phyloP scores from a whole-genome alignment of 2,888 invertebrate genomes.

The Heliconius hortense region DNA sequence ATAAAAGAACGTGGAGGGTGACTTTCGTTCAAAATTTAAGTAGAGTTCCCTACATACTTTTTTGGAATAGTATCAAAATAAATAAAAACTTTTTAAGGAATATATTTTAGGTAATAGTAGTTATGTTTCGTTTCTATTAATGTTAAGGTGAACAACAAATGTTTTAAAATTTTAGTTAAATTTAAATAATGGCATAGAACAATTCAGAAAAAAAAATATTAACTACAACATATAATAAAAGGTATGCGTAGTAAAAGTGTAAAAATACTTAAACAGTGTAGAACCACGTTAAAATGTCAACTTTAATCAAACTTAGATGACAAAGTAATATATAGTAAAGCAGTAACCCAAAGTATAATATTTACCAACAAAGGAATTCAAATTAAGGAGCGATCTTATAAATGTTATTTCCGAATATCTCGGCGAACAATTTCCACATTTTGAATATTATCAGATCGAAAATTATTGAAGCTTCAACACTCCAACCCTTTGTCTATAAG shows the following conservation, averaged over 20 bases:
- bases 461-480: conserved; percentile 35
- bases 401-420: conserved; percentile 24
- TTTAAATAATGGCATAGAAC: background rate
- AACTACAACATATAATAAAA: no score
- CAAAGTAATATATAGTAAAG: background rate
- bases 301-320: background rate
- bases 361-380: conserved; percentile 20
- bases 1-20: background rate
- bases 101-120: background rate
- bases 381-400: conserved; percentile 24
- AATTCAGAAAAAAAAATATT: no score
- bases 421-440: conserved; percentile 19
- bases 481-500: conserved; percentile 32
- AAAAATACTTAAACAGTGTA: no score
- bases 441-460: conserved; percentile 18
- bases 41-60: background rate
- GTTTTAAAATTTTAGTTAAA: background rate
- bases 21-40: background rate
- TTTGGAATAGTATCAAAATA: background rate
- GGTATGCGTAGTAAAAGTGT: no score
- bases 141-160: background rate
- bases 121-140: background rate
- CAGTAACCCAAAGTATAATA: conserved; percentile 7
- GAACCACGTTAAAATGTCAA: background rate
- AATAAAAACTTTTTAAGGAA: background rate